A percentile compares a stretch with the other conserved stretches of the same genome.
Evolutionary conservation across 1,140 invertebrate genomes (phyloP).

Genomic region (Drosophila ironensis): DNA sequence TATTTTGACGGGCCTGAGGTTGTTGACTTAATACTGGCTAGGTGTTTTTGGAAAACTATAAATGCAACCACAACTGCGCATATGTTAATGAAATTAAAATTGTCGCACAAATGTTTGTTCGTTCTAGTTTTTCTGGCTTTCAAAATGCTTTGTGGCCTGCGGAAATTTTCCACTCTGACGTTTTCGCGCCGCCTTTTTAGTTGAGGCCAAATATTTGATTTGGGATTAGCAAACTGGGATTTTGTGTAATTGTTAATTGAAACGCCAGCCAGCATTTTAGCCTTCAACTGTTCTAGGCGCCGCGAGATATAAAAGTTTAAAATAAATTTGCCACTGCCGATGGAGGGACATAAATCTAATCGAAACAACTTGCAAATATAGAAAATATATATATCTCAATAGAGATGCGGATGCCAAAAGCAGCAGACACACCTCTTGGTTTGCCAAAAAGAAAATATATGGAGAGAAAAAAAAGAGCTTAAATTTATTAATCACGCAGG

Average conservation of each 20-base stretch:
- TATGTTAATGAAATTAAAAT: conserved; percentile 16
- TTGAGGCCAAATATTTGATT: conserved; percentile 42
- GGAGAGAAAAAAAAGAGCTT: conserved; percentile 1
- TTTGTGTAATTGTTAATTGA: conserved; percentile 57
- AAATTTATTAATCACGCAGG: conserved; percentile 53
- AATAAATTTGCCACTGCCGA: conserved; percentile 14
- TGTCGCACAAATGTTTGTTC: no score
- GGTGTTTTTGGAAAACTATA: not conserved
- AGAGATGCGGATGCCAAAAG: conserved; percentile 14
- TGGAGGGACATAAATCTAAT: conserved; percentile 12
- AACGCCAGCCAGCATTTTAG: conserved; percentile 9
- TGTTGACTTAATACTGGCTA: no score
- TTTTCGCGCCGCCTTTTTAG: conserved; percentile 12
- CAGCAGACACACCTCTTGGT: conserved; percentile 44
- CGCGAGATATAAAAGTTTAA: not conserved
- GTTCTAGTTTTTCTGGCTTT: conserved; percentile 11
- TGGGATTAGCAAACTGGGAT: conserved; percentile 34
- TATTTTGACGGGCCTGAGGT: not conserved
- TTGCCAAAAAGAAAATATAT: not conserved
- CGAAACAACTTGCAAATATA: not conserved
- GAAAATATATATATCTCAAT: not conserved
- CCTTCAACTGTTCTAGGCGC: not conserved
- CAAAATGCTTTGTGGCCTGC: conserved; percentile 2
- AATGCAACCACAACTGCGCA: conserved; percentile 6
- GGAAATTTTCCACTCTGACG: conserved; percentile 50